A percentile compares a stretch with the other conserved stretches of the same genome.
Conservation (phyloP, 2,113 vertebrate species). For the Alethe castanea region DNA sequence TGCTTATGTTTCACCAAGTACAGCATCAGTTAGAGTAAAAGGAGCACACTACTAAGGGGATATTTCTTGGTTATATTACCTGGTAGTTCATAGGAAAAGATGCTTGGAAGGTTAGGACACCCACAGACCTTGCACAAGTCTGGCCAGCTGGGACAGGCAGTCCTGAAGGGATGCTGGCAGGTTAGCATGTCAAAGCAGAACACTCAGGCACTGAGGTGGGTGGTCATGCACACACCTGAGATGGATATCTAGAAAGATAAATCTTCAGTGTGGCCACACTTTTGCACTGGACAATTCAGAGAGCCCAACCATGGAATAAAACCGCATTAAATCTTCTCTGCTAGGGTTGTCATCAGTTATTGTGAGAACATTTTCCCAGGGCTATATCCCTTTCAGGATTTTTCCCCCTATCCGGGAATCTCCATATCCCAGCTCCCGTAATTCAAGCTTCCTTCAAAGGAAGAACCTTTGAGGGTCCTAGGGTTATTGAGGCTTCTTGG, state of each 20-base stretch:
- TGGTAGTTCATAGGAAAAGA: not conserved
- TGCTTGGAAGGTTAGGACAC: not conserved
- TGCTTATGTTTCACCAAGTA: not conserved
- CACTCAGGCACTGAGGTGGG: not conserved
- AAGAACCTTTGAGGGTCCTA: not conserved
- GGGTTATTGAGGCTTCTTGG: not conserved
- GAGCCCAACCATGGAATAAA: not conserved
- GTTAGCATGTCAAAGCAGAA: not conserved
- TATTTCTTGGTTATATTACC: not conserved
- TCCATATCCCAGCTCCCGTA: not conserved
- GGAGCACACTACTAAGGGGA: not conserved
- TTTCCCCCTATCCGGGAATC: not conserved
- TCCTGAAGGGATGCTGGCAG: not conserved
- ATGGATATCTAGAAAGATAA: not conserved
- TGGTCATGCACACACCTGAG: not conserved
- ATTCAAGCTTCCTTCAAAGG: not conserved
- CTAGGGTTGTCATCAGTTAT: not conserved
- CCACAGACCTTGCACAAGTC: accelerated
- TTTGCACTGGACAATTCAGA: not conserved
- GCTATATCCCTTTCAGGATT: not conserved
- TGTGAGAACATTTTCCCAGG: not conserved
- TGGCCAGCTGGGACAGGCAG: not conserved
- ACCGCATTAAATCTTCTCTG: not conserved
- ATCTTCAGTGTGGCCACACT: not conserved
- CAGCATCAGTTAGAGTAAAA: not conserved